These are phyloP conservation scores for Liodrosophila aerea DNA, from an alignment of 2,888 invertebrate species.

Conservation along the genomic window DNA sequence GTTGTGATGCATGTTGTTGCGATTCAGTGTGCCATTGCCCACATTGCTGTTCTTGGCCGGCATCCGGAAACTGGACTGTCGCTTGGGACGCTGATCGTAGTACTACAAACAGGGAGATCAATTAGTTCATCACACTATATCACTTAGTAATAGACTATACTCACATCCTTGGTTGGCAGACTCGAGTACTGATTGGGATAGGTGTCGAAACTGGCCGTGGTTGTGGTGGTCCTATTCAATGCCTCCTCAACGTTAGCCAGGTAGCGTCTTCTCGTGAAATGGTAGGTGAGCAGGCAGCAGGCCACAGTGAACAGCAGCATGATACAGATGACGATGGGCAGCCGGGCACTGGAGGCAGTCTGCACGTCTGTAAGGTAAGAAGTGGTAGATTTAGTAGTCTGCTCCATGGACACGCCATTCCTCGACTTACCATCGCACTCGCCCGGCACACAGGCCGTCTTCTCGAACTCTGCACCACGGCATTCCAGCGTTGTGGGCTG, in stretches of 20 bases:
- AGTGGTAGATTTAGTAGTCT: not conserved
- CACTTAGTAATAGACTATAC: constrained; percentile 55
- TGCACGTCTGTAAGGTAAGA: constrained; percentile 59
- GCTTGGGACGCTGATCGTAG: constrained; percentile 84
- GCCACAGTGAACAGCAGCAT: constrained; percentile 80
- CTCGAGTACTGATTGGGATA: constrained; percentile 93
- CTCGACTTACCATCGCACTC: constrained; percentile 74
- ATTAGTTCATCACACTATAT: no score
- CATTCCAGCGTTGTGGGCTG: constrained; percentile 86
- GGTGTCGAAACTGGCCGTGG: constrained; percentile 90
- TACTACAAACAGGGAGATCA: constrained; percentile 59
- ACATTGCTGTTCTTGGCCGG: constrained; percentile 75
- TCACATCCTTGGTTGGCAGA: constrained; percentile 90
- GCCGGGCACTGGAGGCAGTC: constrained; percentile 68
- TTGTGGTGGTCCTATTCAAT: constrained; percentile 83
- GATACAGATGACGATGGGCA: constrained; percentile 72
- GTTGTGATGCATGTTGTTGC: constrained; percentile 85
- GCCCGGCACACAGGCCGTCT: constrained; percentile 85
- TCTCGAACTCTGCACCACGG: constrained; percentile 87
- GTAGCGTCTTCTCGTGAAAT: constrained; percentile 83
- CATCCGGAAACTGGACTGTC: constrained; percentile 88
- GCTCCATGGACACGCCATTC: not conserved
- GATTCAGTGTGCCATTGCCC: constrained; percentile 82
- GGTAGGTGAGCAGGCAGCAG: constrained; percentile 81
- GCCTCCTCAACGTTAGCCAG: constrained; percentile 57